phyloP scores from a whole-genome alignment of 2,113 vertebrate genomes.

The Psilopsiagon aurifrons region DNA sequence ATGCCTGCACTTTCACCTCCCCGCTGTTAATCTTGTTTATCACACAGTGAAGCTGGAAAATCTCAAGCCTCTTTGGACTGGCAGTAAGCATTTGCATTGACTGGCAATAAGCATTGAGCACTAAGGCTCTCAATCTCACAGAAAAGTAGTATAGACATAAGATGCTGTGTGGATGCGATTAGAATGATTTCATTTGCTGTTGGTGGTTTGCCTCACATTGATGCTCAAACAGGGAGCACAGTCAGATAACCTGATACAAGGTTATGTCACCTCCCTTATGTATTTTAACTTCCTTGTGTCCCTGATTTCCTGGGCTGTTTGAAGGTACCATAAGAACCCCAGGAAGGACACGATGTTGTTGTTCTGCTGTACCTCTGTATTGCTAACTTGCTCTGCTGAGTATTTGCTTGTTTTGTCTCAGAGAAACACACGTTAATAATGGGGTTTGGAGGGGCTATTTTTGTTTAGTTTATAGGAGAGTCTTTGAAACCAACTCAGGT shows the following conservation, averaged over 20 bases:
- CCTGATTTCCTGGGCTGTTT: neutral
- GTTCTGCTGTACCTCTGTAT: neutral
- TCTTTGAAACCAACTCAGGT: neutral
- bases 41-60: conserved; percentile 10
- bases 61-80: neutral
- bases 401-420: neutral
- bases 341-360: neutral
- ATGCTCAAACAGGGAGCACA: neutral
- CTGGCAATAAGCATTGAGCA: neutral
- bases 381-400: neutral
- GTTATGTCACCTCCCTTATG: neutral
- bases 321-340: neutral
- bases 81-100: neutral
- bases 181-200: neutral
- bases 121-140: neutral
- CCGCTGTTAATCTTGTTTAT: neutral
- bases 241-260: neutral
- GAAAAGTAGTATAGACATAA: neutral
- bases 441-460: fast-evolving
- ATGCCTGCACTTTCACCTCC: neutral
- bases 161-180: neutral
- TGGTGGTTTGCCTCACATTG: neutral
- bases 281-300: neutral
- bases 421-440: neutral
- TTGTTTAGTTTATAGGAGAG: neutral